phyloP scores from a whole-genome alignment of 2,888 invertebrate genomes.

The Cephus sareptanus region DNA sequence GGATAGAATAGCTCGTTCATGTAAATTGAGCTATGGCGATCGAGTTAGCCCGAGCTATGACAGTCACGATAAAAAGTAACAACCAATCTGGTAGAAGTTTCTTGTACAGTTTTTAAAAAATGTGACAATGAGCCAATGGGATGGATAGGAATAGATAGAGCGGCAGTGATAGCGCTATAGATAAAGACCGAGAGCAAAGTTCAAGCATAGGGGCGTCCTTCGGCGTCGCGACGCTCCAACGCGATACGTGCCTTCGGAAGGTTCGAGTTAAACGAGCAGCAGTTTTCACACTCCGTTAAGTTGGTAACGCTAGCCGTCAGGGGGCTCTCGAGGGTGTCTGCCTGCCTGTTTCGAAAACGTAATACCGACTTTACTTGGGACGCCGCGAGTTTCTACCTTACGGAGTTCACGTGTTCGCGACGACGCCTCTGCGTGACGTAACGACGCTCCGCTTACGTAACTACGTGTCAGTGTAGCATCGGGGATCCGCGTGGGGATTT shows the following conservation, averaged over 20 bases:
- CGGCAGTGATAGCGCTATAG: no score
- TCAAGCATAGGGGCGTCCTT: background rate
- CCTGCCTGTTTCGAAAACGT: background rate
- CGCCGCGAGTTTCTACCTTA: background rate
- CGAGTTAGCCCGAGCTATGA: background rate
- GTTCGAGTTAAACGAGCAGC: conserved; percentile 14
- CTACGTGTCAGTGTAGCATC: background rate
- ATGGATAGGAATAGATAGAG: background rate
- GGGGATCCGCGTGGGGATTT: background rate
- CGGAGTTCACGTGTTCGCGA: background rate
- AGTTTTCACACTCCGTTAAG: conserved; percentile 22
- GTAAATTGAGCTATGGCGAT: background rate
- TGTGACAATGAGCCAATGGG: background rate
- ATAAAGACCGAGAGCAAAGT: background rate
- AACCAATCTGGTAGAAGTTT: background rate
- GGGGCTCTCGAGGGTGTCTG: background rate
- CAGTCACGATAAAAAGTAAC: background rate
- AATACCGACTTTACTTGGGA: background rate
- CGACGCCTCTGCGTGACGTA: background rate
- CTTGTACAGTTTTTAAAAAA: background rate
- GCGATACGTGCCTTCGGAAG: background rate
- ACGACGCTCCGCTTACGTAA: background rate
- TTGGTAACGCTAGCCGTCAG: conserved; percentile 7
- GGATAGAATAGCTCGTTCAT: background rate
- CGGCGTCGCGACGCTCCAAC: background rate